Percentiles rank a stretch among this genome's conserved stretches.
Conservation (phyloP, 2,888 invertebrate species). For the Acrocyrtus sp. region DNA sequence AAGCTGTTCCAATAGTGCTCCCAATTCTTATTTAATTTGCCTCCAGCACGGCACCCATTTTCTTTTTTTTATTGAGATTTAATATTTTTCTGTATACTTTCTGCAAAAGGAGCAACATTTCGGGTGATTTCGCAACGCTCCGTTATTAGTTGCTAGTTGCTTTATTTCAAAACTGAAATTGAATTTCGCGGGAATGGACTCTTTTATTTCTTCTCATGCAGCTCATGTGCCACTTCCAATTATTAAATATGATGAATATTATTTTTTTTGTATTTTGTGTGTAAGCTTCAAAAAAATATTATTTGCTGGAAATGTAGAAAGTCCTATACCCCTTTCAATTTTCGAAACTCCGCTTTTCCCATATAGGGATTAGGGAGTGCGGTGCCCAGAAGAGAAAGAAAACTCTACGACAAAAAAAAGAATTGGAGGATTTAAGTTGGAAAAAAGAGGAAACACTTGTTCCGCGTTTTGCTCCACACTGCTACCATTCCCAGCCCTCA, state of each 20-base stretch:
- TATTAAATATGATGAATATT: conserved; percentile 45
- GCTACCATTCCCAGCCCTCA: conserved; percentile 11
- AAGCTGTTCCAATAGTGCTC: too few relatives aligned
- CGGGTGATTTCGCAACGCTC: too few relatives aligned
- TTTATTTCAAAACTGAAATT: too few relatives aligned
- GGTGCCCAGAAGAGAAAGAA: conserved; percentile 20
- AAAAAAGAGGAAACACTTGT: conserved; percentile 43
- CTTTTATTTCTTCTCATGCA: conserved; percentile 15
- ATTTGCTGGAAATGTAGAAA: too few relatives aligned
- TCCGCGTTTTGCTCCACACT: neutral
- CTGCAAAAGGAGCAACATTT: neutral
- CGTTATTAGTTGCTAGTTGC: too few relatives aligned
- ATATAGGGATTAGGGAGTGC: conserved; percentile 38
- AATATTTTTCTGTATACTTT: neutral
- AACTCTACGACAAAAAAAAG: conserved; percentile 22
- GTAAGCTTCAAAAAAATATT: too few relatives aligned
- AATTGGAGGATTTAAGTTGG: conserved; percentile 36
- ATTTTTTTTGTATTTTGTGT: too few relatives aligned
- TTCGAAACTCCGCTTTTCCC: too few relatives aligned
- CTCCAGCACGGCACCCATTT: neutral
- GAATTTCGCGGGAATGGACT: conserved; percentile 18
- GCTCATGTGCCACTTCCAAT: conserved; percentile 22
- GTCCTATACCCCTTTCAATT: too few relatives aligned
- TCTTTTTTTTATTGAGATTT: neutral
- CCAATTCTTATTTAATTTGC: too few relatives aligned